These are phyloP conservation scores for Apamea sordens DNA, from an alignment of 2,888 invertebrate genomes.

Conservation along the genomic window DNA sequence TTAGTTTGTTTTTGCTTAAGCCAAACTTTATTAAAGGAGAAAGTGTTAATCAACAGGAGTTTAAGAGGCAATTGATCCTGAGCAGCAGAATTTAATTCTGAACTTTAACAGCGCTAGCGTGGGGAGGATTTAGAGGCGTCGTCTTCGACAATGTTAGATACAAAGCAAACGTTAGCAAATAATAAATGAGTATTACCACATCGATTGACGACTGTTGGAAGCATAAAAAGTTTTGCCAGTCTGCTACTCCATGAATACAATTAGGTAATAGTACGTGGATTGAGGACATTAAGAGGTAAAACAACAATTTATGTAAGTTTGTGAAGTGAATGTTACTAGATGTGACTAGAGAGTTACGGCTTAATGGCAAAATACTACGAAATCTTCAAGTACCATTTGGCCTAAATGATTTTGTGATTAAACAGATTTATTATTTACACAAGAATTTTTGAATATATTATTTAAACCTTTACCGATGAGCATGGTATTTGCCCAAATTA, in stretches of 20 bases:
- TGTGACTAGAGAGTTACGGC: background rate
- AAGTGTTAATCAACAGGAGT: conserved; percentile 12
- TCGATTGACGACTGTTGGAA: background rate
- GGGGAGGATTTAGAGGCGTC: background rate
- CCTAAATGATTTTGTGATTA: background rate
- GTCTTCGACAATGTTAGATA: background rate
- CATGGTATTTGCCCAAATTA: background rate
- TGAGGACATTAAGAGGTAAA: conserved; percentile 9
- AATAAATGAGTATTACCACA: conserved; percentile 20
- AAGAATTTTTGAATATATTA: background rate
- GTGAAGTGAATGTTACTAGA: background rate
- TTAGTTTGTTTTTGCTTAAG: background rate
- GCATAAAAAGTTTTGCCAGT: conserved; percentile 6
- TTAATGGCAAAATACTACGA: background rate
- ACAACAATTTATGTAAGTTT: conserved; percentile 13
- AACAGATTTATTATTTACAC: background rate
- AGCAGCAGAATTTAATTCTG: background rate
- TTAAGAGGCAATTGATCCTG: conserved; percentile 4
- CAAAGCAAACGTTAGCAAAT: background rate
- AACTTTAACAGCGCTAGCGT: background rate
- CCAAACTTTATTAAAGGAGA: conserved; percentile 5
- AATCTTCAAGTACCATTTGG: background rate
- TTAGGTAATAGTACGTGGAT: conserved; percentile 12
- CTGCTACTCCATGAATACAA: conserved; percentile 24
- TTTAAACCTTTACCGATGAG: no score